A percentile compares a stretch with the other conserved stretches of the same genome.
These are phyloP conservation scores for Parapristionchus giblindavisi DNA, from an alignment of 2,888 invertebrate genomes.

Conservation along the genomic window DNA sequence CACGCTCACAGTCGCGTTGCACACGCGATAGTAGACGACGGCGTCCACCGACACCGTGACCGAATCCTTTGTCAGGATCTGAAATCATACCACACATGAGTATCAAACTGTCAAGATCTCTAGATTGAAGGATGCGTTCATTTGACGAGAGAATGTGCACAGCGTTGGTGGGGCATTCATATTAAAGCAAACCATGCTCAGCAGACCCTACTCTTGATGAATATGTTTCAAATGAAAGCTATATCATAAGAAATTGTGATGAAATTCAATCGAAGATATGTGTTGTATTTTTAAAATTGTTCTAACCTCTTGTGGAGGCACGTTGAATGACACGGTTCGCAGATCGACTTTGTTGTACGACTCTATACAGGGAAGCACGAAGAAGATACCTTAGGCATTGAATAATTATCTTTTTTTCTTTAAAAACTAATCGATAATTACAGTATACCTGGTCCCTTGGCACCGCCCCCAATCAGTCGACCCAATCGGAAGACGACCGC, in stretches of 20 bases:
- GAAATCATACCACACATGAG: slow-evolving; percentile 55
- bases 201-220: too few relatives aligned
- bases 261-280: too few relatives aligned
- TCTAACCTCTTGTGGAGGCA: slow-evolving; percentile 95
- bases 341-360: slow-evolving; percentile 88
- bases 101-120: too few relatives aligned
- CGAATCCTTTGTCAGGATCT: slow-evolving; percentile 95
- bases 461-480: slow-evolving; percentile 80
- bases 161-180: too few relatives aligned
- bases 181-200: too few relatives aligned
- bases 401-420: not conserved
- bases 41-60: slow-evolving; percentile 97
- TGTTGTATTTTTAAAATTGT: too few relatives aligned
- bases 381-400: slow-evolving; percentile 52
- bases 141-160: not conserved
- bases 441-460: slow-evolving; percentile 76
- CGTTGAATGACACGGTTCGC: slow-evolving; percentile 92
- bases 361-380: slow-evolving; percentile 84
- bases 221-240: too few relatives aligned
- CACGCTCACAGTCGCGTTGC: slow-evolving; percentile 94
- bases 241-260: too few relatives aligned
- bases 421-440: not conserved
- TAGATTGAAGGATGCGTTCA: not conserved
- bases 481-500: slow-evolving; percentile 88
- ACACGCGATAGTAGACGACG: slow-evolving; percentile 77